Base-by-base conservation (phyloP, 2,888 invertebrate species). In the Malacosoma neustria region DNA sequence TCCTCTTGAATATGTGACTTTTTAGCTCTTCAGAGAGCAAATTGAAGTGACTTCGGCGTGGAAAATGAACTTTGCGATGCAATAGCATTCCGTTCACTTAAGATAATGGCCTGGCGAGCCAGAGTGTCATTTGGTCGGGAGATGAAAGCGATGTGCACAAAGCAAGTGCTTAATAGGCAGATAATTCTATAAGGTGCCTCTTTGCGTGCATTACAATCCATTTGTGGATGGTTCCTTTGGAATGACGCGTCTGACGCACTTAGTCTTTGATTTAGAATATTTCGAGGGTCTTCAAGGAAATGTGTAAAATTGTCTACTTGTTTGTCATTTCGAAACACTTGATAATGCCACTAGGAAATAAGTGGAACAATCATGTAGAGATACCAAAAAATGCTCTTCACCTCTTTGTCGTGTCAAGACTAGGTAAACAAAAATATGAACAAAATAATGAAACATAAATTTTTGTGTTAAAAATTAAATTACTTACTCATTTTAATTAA, bases 121-220 rank as follows among this genome's bases (percentile, higher is more conserved):
- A 49, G 57, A 54, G 56, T 61, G 62, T 63, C 63, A 60, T 62
- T 65, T 61, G 54, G 42, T 51, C 55, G 49, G 49, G 59, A 71
- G 69, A 75, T 74, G 70, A 73, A 74, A 72, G 72, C 54, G 49
- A 51, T 45, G 54, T 48, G 54, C 55, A 72, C 84, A 84, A 84
- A 84, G 84, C 75, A 58, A 85, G 84, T 74, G 79, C 61, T 51
- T 82, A 85, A 85, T 85, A 79, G 77, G 70, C 67, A 72, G 76
- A 80, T 74, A 70, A 77, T 79, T 77, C 71, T 50, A 58, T 61
- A 63, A 71, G 70, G 61, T 65, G 59, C 72, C 61, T 69, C 66
- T 41, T 33, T 40, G 44, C 42, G 48, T 61, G 72, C 80, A 79
- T 80, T 79, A 73, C 61, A 57, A 55, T 79, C 72, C 81, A 80